Evolutionary conservation across 2,888 invertebrate genomes (phyloP), one percentile per base, ranked within the genome.

Genomic region (Eubasilissa splendida): DNA sequence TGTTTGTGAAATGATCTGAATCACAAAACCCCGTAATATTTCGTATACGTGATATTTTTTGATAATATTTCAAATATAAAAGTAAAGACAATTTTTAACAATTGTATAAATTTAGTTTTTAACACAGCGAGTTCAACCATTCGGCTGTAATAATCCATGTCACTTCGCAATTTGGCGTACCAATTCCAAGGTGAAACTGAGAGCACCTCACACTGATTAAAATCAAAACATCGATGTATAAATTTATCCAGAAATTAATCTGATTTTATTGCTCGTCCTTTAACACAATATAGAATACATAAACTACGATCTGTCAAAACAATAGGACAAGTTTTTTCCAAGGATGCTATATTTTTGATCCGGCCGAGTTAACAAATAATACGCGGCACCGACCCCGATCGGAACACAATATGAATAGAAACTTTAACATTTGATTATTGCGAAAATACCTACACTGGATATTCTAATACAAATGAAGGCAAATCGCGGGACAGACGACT

Each of bases 401-500:
- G 58, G 31, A 58, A 73, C 53, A 70, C 14, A 53, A n/a, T 22
- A 53, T 53, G n/a, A 70, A 70, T 53, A 14, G 53, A 53, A 53
- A 70, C 52, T 53, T 14, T 31, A 53, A 50, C 14, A 53, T 22
- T 70, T 70, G 42, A 58, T 3, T 58, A 58, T 42, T 58, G 52
- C 63, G 50, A 75, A 60, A 60, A 75, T 75, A 75, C 75, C 60
- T 75, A 75, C 75, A 59, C 56, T 75, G 58, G 14, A 42, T 73
- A 50, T 75, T 75, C 52, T 75, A n/a, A 14, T 33, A 52, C 22
- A 60, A 54, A 65, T 14, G 63, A 63, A 60, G 76, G 53, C 71
- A 71, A 56, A 80, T 70, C 65, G 73, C 63, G 71, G 60, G 59
- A 54, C 65, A 73, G 76, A 80, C 76, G 50, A 71, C 60, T 75